Conservation (phyloP, 23 tunicate species). For the Trididemnum nubilum region DNA sequence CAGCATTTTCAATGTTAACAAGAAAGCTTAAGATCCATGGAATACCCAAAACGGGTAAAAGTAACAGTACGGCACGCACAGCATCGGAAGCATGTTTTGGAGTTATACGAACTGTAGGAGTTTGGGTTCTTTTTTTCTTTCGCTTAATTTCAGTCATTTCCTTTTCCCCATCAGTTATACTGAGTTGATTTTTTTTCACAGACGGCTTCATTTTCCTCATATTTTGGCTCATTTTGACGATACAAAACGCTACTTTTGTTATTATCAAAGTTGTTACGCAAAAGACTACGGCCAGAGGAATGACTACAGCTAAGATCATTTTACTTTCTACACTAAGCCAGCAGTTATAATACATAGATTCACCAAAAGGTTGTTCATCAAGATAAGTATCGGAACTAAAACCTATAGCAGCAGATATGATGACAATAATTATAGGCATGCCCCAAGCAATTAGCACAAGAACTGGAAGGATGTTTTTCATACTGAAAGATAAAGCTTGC, state of each 20-base stretch:
- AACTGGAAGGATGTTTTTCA: conserved; percentile 29
- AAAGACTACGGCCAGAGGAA: conserved; percentile 51
- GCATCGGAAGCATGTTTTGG: conserved; percentile 24
- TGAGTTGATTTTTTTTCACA: not conserved
- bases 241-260: conserved; percentile 15
- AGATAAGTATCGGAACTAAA: conserved; percentile 27
- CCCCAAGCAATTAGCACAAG: conserved; percentile 45
- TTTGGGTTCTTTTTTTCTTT: not conserved
- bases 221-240: conserved; percentile 36
- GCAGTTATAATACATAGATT: conserved; percentile 8
- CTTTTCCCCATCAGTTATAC: not conserved
- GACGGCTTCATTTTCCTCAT: conserved; percentile 41
- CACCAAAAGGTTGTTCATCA: not conserved
- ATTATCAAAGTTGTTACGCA: conserved; percentile 13
- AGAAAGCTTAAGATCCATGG: conserved; percentile 64
- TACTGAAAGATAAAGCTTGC: conserved; percentile 39
- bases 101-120: not conserved
- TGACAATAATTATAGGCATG: conserved; percentile 35
- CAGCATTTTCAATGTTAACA: conserved; percentile 55
- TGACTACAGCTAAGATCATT: conserved; percentile 53
- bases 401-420: conserved; percentile 48
- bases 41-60: conserved; percentile 62
- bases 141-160: not conserved
- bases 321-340: conserved; percentile 35
- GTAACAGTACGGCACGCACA: conserved; percentile 47